Percentiles rank a stretch among this genome's conserved stretches.
These are phyloP conservation scores for Macrotus californicus DNA, from an alignment of 2,113 vertebrate genomes.

Conservation along the genomic window DNA sequence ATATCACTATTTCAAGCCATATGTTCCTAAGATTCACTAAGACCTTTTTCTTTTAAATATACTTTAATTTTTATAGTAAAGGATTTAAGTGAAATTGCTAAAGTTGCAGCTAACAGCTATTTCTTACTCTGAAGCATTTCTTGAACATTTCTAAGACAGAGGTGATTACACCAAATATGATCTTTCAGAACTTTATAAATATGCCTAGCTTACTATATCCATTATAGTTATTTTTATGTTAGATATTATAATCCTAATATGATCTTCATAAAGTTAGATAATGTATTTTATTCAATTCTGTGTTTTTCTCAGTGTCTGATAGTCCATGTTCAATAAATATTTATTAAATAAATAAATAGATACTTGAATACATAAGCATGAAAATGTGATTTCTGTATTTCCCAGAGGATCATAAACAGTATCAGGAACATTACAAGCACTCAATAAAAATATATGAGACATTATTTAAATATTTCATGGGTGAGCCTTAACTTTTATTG, in stretches of 20 bases:
- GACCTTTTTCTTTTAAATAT: background rate
- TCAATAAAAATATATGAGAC: background rate
- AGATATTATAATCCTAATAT: background rate
- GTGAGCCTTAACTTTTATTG: background rate
- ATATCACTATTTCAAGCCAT: background rate
- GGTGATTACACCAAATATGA: background rate
- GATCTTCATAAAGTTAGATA: background rate
- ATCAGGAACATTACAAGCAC: background rate
- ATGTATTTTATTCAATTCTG: background rate
- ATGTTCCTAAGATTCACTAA: background rate
- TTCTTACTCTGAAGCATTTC: constrained; percentile 1
- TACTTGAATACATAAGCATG: background rate
- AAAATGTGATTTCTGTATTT: constrained; percentile 19
- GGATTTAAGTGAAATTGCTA: background rate
- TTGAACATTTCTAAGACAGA: background rate
- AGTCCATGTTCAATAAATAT: background rate
- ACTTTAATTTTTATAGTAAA: constrained; percentile 1
- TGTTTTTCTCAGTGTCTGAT: background rate
- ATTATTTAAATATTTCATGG: background rate
- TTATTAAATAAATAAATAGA: background rate
- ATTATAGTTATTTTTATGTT: background rate
- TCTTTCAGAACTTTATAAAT: background rate
- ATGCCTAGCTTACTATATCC: background rate
- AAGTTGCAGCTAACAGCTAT: background rate
- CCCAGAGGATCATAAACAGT: background rate